Conservation (phyloP, 2,113 vertebrate genomes). For the Terrapene triunguis region DNA sequence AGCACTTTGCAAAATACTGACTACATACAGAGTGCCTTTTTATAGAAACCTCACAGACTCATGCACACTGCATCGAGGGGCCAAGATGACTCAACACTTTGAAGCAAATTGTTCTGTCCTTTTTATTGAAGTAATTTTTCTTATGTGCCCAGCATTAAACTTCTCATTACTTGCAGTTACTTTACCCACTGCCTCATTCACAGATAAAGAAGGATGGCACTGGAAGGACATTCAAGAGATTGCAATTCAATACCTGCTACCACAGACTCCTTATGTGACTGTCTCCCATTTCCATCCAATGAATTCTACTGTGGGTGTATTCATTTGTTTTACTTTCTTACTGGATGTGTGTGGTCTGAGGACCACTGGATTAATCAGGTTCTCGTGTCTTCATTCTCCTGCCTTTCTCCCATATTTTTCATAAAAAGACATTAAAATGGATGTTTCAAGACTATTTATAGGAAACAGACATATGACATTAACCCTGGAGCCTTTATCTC, state of each 20-base stretch:
- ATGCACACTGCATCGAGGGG: not conserved
- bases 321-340: not conserved
- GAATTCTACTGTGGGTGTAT: not conserved
- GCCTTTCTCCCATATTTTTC: constrained; percentile 32
- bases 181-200: not conserved
- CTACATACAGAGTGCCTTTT: not conserved
- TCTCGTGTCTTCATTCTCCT: constrained; percentile 51
- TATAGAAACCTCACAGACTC: not conserved
- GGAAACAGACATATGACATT: constrained; percentile 46
- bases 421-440: constrained; percentile 55
- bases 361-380: constrained; percentile 36
- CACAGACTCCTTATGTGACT: not conserved
- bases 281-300: not conserved
- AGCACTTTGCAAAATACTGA: not conserved
- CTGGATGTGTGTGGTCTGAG: constrained; percentile 35
- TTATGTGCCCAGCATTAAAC: accelerated
- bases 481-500: constrained; percentile 50
- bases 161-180: not conserved
- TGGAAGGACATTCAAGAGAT: not conserved
- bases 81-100: not conserved
- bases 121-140: not conserved
- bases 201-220: not conserved
- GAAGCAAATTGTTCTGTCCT: not conserved
- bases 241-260: not conserved
- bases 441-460: constrained; percentile 29